Base-by-base conservation (phyloP, 1,140 invertebrate genomes). In the Macrocentrus cingulum region DNA sequence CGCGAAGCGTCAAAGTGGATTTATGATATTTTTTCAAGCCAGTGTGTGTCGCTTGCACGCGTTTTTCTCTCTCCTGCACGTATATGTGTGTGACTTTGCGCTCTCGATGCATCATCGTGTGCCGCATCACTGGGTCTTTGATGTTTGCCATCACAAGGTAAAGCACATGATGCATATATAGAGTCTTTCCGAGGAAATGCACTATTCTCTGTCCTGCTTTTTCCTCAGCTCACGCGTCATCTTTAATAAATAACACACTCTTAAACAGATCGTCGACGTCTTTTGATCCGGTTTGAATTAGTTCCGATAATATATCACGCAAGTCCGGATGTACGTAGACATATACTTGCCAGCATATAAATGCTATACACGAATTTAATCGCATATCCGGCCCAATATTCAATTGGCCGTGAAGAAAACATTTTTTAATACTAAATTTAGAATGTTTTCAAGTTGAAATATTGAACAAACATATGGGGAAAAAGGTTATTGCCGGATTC, bases 201-300 rank as follows among this genome's bases (percentile, higher is more conserved):
- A 52, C 18, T 11, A 23, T 48, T 48, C 11, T 29, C n/a, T 42
- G 4, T 58, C 45, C n/a, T 37, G 41, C 36, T 37, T 48, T 29
- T 50, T 37, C 32, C n/a, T n/a, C n/a, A n/a, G n/a, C 51, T 54
- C 37, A 51, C 57, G 18, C 48, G 46, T 50, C 34, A 45, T 22
- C 22, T 7, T 20, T 45, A 16, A 32, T 29, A 53, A n/a, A n/a
- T n/a, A n/a, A n/a, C n/a, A 36, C 22, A 34, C 48, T 42, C 29
- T 56, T 60, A 64, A 64, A 64, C 62, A 59, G 61, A 64, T 64
- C 59, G 59, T 58, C 56, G 60, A 50, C 51, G 50, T 64, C 62
- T 61, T 64, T 64, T 64, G 62, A 64, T 61, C 62, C n/a, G n/a
- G n/a, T n/a, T n/a, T n/a, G n/a, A n/a, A n/a, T n/a, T n/a, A n/a